Percentiles rank a stretch among this genome's conserved stretches.
phyloP scores from a whole-genome alignment of 1,140 invertebrate species.

The Mycetomoellerius zeteki region DNA sequence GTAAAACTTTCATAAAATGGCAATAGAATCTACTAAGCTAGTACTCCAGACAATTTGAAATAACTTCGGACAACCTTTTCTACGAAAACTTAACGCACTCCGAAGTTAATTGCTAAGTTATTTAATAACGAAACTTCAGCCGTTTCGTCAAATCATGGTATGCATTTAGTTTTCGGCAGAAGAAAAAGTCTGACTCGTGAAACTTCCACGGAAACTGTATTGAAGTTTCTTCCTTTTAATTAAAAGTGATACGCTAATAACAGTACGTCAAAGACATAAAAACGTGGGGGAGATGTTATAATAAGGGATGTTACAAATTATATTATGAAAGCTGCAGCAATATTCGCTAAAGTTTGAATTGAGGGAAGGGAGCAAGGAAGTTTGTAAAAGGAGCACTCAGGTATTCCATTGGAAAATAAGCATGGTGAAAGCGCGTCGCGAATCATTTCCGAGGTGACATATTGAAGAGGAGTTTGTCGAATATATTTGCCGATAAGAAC shows the following conservation, averaged over 20 bases:
- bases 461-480: neutral
- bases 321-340: neutral
- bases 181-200: neutral
- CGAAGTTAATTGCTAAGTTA: slow-evolving; percentile 20
- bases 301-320: neutral
- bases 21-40: neutral
- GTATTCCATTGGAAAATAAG: neutral
- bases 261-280: neutral
- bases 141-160: neutral
- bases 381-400: neutral
- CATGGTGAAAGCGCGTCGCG: neutral
- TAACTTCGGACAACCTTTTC: slow-evolving; percentile 1
- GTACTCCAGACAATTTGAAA: slow-evolving; percentile 2
- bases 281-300: neutral
- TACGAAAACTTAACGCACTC: slow-evolving; percentile 5
- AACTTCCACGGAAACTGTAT: neutral
- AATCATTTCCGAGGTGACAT: neutral
- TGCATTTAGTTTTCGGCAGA: slow-evolving; percentile 3
- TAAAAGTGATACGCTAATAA: slow-evolving; percentile 2
- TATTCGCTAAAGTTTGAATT: neutral
- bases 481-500: neutral
- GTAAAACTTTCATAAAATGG: neutral
- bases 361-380: neutral
- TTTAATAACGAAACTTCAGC: slow-evolving; percentile 24
- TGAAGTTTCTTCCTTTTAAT: slow-evolving; percentile 19